Percentiles rank a stretch among this genome's conserved stretches.
Evolutionary conservation across 1,140 invertebrate genomes (phyloP).

Genomic region (Drosophila triauraria): DNA sequence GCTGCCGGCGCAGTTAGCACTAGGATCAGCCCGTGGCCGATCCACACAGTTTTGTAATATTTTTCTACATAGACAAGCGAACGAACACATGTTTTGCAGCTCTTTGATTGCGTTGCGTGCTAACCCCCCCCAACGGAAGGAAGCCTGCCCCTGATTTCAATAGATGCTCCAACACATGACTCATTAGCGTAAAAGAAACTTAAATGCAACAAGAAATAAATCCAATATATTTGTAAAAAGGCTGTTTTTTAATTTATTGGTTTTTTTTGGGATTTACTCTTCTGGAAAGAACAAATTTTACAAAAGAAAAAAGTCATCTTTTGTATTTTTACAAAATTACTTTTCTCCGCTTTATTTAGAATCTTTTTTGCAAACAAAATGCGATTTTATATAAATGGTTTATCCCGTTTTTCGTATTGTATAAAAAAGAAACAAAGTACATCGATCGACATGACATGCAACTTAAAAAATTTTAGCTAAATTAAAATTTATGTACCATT

Average conservation of each 20-base stretch:
- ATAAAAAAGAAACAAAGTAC: conserved; percentile 61
- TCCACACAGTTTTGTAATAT: conserved; percentile 66
- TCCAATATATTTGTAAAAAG: conserved; percentile 71
- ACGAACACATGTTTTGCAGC: conserved; percentile 40
- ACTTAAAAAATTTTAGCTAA: conserved; percentile 61
- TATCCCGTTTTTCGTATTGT: conserved; percentile 39
- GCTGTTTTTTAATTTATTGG: not conserved
- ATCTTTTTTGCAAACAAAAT: conserved; percentile 46
- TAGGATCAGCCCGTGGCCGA: conserved; percentile 14
- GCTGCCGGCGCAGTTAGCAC: conserved; percentile 61
- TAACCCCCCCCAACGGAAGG: not conserved
- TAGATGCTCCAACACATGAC: conserved; percentile 40
- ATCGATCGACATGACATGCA: conserved; percentile 60
- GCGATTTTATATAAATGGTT: conserved; percentile 40
- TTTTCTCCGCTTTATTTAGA: conserved; percentile 43
- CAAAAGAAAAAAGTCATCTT: not conserved
- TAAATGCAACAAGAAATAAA: conserved; percentile 71
- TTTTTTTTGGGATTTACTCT: too few species aligned
- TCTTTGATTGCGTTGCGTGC: conserved; percentile 36
- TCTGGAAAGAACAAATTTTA: too few species aligned
- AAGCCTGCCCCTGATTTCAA: conserved; percentile 43
- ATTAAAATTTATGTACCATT: conserved; percentile 37
- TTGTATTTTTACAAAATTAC: conserved; percentile 55
- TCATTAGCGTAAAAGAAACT: conserved; percentile 64
- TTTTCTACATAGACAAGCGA: conserved; percentile 71